phyloP scores from a whole-genome alignment of 2,797 vertebrate species.

The Pantherophis vulpinus region DNA sequence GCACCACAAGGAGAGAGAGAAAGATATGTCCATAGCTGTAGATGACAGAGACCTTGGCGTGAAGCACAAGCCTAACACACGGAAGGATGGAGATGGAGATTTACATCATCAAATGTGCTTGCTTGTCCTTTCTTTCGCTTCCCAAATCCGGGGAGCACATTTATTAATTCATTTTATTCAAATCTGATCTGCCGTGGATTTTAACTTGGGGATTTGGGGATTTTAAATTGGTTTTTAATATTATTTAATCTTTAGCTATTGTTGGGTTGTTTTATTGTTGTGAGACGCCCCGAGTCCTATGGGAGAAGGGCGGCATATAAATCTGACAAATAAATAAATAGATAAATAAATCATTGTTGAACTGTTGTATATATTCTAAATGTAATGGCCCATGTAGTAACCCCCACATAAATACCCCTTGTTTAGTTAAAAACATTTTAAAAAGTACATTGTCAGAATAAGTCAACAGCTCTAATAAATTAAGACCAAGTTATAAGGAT shows the following conservation, averaged over 20 bases:
- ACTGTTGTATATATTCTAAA: conserved; percentile 73
- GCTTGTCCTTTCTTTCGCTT: conserved; percentile 19
- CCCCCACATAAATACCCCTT: conserved; percentile 75
- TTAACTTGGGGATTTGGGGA: no score
- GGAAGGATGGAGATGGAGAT: conserved; percentile 69
- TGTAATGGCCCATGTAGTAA: conserved; percentile 73
- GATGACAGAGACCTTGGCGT: conserved; percentile 72
- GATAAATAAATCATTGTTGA: conserved; percentile 43
- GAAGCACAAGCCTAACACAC: conserved; percentile 74
- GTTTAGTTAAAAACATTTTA: conserved; percentile 66
- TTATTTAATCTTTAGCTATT: no score
- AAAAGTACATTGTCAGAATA: conserved; percentile 74
- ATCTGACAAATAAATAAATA: no score
- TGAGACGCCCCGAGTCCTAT: no score
- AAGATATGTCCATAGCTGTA: conserved; percentile 74
- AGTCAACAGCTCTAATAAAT: conserved; percentile 80
- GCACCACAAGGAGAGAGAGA: conserved; percentile 73
- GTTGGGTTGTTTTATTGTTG: no score
- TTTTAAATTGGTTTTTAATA: no score
- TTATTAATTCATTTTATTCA: conserved; percentile 41
- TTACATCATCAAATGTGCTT: conserved; percentile 81
- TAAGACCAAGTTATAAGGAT: conserved; percentile 79
- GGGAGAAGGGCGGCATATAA: no score
- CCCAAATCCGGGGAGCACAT: conserved; percentile 56
- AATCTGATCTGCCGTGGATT: no score